phyloP scores from a whole-genome alignment of 2,888 invertebrate genomes.

The Dascillus cervinus region DNA sequence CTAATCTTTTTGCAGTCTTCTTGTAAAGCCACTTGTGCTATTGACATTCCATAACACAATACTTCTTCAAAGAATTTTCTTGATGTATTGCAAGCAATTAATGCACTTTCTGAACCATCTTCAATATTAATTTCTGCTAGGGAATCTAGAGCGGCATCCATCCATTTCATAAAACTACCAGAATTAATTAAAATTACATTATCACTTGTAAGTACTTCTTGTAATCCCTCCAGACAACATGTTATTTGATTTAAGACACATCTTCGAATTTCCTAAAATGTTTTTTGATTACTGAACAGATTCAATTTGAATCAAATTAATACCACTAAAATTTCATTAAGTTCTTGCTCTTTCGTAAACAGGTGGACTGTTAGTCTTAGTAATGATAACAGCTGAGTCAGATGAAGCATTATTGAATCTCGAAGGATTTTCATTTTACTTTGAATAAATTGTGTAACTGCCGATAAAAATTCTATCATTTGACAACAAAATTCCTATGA shows the following conservation, averaged over 20 bases:
- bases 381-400: too few relatives aligned
- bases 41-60: constrained; percentile 38
- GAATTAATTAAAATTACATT: not conserved
- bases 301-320: too few relatives aligned
- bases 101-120: constrained; percentile 9
- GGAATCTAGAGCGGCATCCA: constrained; percentile 34
- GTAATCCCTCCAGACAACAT: not conserved
- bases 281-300: too few relatives aligned
- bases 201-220: not conserved
- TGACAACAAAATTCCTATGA: too few relatives aligned
- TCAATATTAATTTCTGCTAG: constrained; percentile 27
- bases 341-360: too few relatives aligned
- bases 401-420: too few relatives aligned
- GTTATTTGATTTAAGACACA: not conserved
- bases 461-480: too few relatives aligned
- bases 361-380: too few relatives aligned
- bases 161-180: constrained; percentile 33
- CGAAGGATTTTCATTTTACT: too few relatives aligned
- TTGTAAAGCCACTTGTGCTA: constrained; percentile 33
- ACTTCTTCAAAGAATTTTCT: constrained; percentile 32
- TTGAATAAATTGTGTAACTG: too few relatives aligned
- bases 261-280: not conserved
- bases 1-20: constrained; percentile 42
- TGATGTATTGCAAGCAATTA: constrained; percentile 18
- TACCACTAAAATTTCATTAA: too few relatives aligned